These are phyloP conservation scores for Theristicus caerulescens DNA, from an alignment of 2,113 vertebrate species.

Conservation along the genomic window DNA sequence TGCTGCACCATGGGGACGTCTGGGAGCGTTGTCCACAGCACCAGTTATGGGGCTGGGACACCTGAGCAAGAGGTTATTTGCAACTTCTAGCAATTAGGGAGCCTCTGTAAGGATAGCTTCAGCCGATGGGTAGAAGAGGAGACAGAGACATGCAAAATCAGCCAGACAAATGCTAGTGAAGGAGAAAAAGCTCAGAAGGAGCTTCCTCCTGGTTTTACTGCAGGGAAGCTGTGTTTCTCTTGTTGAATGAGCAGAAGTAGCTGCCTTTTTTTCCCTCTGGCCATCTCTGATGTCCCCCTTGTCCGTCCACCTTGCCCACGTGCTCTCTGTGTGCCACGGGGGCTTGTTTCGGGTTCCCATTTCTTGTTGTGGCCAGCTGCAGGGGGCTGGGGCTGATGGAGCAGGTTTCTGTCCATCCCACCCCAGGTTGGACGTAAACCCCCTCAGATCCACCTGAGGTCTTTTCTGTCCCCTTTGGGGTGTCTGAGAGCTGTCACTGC, in stretches of 20 bases:
- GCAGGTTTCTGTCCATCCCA: not conserved
- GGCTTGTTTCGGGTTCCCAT: accelerated
- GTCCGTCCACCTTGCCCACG: accelerated
- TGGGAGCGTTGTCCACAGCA: not conserved
- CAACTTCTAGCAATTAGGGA: not conserved
- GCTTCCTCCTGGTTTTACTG: not conserved
- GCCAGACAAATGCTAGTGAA: not conserved
- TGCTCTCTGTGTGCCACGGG: accelerated
- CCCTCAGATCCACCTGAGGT: not conserved
- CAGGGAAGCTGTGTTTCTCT: not conserved
- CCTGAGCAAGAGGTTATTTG: not conserved
- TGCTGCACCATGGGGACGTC: not conserved
- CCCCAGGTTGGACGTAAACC: not conserved
- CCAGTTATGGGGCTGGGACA: not conserved
- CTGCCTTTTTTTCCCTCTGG: not conserved
- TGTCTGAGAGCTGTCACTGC: not conserved
- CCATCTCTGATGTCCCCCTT: not conserved
- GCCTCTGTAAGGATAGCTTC: conserved; percentile 6
- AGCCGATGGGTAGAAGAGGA: not conserved
- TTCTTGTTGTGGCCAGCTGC: not conserved
- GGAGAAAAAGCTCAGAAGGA: not conserved
- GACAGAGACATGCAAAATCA: not conserved
- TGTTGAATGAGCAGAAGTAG: not conserved
- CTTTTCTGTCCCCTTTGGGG: not conserved
- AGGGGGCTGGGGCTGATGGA: not conserved